These are phyloP conservation scores for Thecophora atra DNA, from an alignment of 2,888 invertebrate genomes.

Conservation along the genomic window DNA sequence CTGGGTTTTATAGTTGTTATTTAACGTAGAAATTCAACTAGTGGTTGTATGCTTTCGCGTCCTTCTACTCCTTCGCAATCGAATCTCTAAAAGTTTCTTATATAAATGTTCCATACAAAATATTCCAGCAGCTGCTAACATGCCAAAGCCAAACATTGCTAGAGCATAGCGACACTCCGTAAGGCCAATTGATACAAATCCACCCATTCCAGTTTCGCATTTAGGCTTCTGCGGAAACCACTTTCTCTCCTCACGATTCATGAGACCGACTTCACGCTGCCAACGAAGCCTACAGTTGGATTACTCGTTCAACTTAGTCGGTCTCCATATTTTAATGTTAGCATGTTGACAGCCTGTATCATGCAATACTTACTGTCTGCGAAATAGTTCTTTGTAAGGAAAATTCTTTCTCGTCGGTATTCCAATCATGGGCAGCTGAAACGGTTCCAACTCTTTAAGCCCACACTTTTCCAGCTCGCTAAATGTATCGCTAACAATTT, in stretches of 20 bases:
- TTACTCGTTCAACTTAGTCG: not conserved
- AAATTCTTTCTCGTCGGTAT: slow-evolving; percentile 70
- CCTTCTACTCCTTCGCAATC: not conserved
- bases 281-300: slow-evolving; percentile 70
- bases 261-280: slow-evolving; percentile 71
- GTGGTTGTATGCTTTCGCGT: no score
- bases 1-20: not conserved
- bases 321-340: not conserved
- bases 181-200: slow-evolving; percentile 70
- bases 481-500: slow-evolving; percentile 71
- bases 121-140: slow-evolving; percentile 47
- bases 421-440: slow-evolving; percentile 69
- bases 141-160: slow-evolving; percentile 62
- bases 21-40: not conserved
- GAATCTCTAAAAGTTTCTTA: slow-evolving; percentile 31
- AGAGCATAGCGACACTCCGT: slow-evolving; percentile 69
- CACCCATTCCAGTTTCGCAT: slow-evolving; percentile 67
- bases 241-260: slow-evolving; percentile 67
- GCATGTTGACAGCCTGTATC: not conserved
- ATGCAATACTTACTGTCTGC: slow-evolving; percentile 54
- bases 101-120: slow-evolving; percentile 52
- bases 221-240: slow-evolving; percentile 70
- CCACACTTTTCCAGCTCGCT: slow-evolving; percentile 73
- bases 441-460: slow-evolving; percentile 70
- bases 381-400: slow-evolving; percentile 70